Evolutionary conservation across 2,797 vertebrate species (phyloP), one percentile per base, ranked within the genome.

Genomic region (Lagocephalus sceleratus): DNA sequence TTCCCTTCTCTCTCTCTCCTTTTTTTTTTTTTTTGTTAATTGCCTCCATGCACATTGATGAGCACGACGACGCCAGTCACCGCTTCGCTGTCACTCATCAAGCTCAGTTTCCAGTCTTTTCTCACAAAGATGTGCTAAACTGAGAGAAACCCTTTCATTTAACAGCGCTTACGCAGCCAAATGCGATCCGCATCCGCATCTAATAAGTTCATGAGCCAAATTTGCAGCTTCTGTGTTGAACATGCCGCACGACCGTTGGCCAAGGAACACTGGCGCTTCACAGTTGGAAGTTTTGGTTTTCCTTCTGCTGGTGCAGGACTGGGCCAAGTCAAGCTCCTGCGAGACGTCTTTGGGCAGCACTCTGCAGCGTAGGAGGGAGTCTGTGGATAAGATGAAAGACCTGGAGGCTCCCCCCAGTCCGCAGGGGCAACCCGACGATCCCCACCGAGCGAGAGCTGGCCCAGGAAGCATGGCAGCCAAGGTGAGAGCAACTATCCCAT

Each of bases 311-410:
- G 85, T 68, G 49, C 90, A 98, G 94, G 96, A 99, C 63, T 98
- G 95, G 96, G 91, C 94, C 75, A 97, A 95, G 84, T 74, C 84
- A 0, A 89, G 89, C 80, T 85, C 93, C 54, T 96, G 94, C 0
- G 95, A 98, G 81, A 93, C 92, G 20, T 84, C 92, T 0, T 56
- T 86, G 32, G 90, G 87, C 26, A 85, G 83, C 65, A 89, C 91
- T 15, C 86, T 93, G 57, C 95, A 95, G 73, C 90, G 93, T 41
- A 92, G 94, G 71, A 93, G 92, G 83, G 94, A 96, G 75, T 90
- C 92, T 0, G 76, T 90, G 58, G 94, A 97, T 67, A 93, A 92
- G 64, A 90, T 93, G 60, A 89, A 94, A 63, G 93, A 95, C 15
- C 59, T 88, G 0, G 95, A 97, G 74, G 72, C 88, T 45, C 88